These are phyloP conservation scores for Pseudomyrmex dendroicus DNA, from an alignment of 1,140 invertebrate species.

Conservation along the genomic window DNA sequence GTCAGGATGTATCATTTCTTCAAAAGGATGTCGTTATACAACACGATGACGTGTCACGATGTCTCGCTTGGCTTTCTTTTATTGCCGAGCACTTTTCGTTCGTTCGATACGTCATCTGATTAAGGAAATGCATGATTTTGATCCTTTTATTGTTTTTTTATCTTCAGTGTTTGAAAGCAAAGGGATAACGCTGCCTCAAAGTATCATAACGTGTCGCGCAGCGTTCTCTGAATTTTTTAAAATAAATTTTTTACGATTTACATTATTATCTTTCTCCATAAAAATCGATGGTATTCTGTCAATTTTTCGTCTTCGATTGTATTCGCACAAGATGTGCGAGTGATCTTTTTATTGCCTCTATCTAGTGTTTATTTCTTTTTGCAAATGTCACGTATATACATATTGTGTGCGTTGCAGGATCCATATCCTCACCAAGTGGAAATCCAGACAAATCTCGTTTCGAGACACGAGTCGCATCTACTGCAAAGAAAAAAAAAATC, in stretches of 20 bases:
- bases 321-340: slow-evolving; percentile 17
- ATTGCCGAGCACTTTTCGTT: neutral
- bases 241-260: slow-evolving; percentile 6
- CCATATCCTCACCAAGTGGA: slow-evolving; percentile 1
- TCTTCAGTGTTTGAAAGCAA: neutral
- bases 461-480: slow-evolving; percentile 55
- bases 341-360: neutral
- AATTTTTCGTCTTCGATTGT: neutral
- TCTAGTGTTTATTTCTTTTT: neutral
- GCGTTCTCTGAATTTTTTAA: neutral
- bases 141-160: neutral
- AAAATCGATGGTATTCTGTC: neutral
- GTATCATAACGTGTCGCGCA: slow-evolving; percentile 19
- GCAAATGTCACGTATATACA: slow-evolving; percentile 5
- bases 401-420: neutral
- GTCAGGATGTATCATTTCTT: slow-evolving; percentile 12
- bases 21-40: slow-evolving; percentile 60
- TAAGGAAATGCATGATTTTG: slow-evolving; percentile 23
- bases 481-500: neutral
- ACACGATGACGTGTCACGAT: slow-evolving; percentile 67
- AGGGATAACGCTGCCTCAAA: slow-evolving; percentile 1
- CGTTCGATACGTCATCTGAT: slow-evolving; percentile 8
- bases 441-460: slow-evolving; percentile 53
- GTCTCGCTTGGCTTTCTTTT: slow-evolving; percentile 16
- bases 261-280: neutral